Evolutionary conservation across 2,797 vertebrate species (phyloP), one percentile per base, ranked within the genome.

Genomic region (Hippoglossus hippoglossus): DNA sequence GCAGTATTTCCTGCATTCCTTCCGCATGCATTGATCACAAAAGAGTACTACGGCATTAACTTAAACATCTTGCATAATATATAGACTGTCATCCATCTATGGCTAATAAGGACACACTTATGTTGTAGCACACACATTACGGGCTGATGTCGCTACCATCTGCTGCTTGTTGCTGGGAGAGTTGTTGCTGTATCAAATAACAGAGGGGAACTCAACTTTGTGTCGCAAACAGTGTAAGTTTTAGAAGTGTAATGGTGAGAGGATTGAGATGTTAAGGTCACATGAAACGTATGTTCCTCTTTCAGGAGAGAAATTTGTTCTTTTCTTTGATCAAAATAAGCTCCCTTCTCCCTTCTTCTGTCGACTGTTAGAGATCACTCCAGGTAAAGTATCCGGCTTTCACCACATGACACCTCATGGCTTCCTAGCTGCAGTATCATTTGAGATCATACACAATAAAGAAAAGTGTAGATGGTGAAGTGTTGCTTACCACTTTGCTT

Each of bases 81-180:
- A 36, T 36, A 63, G 39, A 24, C 60, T 65, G 77, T 82, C 76
- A 79, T 81, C 81, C 36, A 69, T 79, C 31, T 53, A 18, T 3
- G 51, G 47, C 55, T 56, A 68, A 66, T 58, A 46, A 70, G 58
- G 58, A 44, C 19, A 1, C 51, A 52, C 62, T 31, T 31, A 64
- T 75, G 50, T 56, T 77, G 34, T 70, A 55, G n/a, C n/a, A 51
- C 55, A 64, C 28, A 60, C 46, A 41, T 44, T 44, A 34, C 50
- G 51, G 8, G 1, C 54, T 67, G 64, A 77, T 69, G 67, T 67
- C 67, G 28, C 44, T 34, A 54, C 79, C 71, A 58, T 61, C 60
- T 83, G 57, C 76, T 54, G 44, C 41, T 58, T 60, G 63, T 55
- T 67, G 65, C 50, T 61, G 53, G 24, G 61, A 58, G 28, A 72